phyloP scores from a whole-genome alignment of 1,140 invertebrate genomes.

The Himalopsyche phryganea region DNA sequence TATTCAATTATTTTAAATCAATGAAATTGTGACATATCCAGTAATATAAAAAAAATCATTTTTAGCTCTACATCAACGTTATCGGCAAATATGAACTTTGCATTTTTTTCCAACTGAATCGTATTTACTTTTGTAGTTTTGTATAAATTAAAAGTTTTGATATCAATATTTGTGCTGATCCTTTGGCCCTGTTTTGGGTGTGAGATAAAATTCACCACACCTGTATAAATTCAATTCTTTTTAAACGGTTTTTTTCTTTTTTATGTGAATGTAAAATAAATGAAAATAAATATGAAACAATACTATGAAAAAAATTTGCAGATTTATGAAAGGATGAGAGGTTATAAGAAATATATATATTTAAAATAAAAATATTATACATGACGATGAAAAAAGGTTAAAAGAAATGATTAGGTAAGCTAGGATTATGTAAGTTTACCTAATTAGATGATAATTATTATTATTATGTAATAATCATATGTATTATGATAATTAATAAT shows the following conservation, averaged over 20 bases:
- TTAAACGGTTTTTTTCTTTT: neutral
- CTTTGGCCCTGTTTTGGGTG: too few relatives aligned
- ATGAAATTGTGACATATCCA: too few relatives aligned
- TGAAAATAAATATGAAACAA: neutral
- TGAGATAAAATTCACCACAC: too few relatives aligned
- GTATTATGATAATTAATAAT: slow-evolving; percentile 26
- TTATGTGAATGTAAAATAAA: neutral
- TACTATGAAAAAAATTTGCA: neutral
- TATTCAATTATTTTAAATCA: too few relatives aligned
- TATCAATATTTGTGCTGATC: too few relatives aligned
- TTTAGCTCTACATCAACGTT: too few relatives aligned
- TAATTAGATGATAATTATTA: slow-evolving; percentile 27
- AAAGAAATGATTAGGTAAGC: neutral
- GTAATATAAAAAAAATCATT: too few relatives aligned
- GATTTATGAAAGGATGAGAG: neutral
- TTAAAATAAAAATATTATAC: slow-evolving; percentile 7
- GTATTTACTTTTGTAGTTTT: too few relatives aligned
- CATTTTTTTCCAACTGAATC: too few relatives aligned
- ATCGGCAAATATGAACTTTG: too few relatives aligned
- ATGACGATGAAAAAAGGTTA: neutral
- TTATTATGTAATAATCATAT: slow-evolving; percentile 33
- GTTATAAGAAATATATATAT: slow-evolving; percentile 4
- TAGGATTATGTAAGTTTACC: slow-evolving; percentile 9
- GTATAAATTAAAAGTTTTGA: neutral
- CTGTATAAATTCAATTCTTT: too few relatives aligned